Evolutionary conservation across 2,888 invertebrate species (phyloP).

Genomic region (Lutraria lutraria): DNA sequence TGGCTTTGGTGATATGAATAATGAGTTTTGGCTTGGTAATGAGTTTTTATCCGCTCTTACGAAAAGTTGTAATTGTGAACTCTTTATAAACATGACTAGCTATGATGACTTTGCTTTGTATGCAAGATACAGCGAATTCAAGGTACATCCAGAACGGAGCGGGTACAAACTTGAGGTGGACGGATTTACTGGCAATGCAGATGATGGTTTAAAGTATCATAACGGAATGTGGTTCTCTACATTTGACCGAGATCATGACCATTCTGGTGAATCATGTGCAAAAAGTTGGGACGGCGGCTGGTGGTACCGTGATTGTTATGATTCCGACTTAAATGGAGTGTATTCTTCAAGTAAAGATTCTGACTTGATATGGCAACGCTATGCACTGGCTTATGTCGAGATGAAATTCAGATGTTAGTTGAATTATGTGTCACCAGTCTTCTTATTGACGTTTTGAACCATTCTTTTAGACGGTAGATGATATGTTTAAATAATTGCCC

Average conservation of each 20-base stretch:
- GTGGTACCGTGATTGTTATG: background rate
- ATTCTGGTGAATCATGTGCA: background rate
- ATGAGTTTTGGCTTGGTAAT: background rate
- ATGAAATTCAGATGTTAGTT: background rate
- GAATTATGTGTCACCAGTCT: no score
- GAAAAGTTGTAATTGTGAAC: background rate
- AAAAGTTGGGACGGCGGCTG: background rate
- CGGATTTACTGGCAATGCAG: background rate
- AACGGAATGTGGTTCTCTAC: background rate
- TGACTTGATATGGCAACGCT: background rate
- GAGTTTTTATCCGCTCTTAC: background rate
- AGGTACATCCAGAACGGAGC: background rate
- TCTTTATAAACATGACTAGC: background rate
- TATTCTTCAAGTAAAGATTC: background rate
- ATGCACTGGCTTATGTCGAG: background rate
- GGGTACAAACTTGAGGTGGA: background rate
- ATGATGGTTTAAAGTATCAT: background rate
- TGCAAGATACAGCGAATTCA: constrained; percentile 3
- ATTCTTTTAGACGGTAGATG: no score
- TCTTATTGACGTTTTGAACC: no score
- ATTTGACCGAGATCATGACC: background rate
- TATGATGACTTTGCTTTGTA: background rate
- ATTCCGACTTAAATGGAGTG: background rate
- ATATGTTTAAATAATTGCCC: no score
- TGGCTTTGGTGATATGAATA: background rate